Evolutionary conservation across 2,888 invertebrate species (phyloP).

Genomic region (Cryptus viduatorius): DNA sequence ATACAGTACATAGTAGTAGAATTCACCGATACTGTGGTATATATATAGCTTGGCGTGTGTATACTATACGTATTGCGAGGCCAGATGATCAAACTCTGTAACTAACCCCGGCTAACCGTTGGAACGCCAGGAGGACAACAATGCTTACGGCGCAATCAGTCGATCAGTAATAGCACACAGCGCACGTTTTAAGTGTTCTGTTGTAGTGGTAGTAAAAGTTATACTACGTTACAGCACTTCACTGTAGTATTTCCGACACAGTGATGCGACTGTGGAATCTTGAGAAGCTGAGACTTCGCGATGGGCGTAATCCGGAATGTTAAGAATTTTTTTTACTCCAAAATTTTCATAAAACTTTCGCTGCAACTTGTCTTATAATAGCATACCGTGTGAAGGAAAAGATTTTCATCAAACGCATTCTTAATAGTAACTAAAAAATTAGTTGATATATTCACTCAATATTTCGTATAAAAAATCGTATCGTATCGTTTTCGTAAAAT

Average conservation of each 20-base stretch:
- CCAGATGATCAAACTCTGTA: slow-evolving; percentile 50
- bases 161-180: slow-evolving; percentile 62
- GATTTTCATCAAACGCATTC: no score
- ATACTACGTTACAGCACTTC: slow-evolving; percentile 26
- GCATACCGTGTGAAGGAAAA: no score
- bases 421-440: no score
- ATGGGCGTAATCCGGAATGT: slow-evolving; percentile 8
- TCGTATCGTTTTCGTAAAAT: no score
- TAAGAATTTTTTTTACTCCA: not conserved
- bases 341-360: slow-evolving; percentile 21
- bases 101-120: slow-evolving; percentile 63
- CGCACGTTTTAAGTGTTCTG: slow-evolving; percentile 54
- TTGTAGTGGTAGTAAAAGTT: slow-evolving; percentile 1
- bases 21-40: not conserved
- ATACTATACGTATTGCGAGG: slow-evolving; percentile 42
- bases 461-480: no score
- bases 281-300: not conserved
- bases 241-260: not conserved
- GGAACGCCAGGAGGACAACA: slow-evolving; percentile 61
- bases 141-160: slow-evolving; percentile 54
- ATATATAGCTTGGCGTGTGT: not conserved
- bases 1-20: not conserved
- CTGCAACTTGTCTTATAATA: not conserved
- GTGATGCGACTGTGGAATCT: slow-evolving; percentile 6
- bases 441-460: no score